Conservation (phyloP, 2,797 vertebrate species). For the Leptodactylus fallax region DNA sequence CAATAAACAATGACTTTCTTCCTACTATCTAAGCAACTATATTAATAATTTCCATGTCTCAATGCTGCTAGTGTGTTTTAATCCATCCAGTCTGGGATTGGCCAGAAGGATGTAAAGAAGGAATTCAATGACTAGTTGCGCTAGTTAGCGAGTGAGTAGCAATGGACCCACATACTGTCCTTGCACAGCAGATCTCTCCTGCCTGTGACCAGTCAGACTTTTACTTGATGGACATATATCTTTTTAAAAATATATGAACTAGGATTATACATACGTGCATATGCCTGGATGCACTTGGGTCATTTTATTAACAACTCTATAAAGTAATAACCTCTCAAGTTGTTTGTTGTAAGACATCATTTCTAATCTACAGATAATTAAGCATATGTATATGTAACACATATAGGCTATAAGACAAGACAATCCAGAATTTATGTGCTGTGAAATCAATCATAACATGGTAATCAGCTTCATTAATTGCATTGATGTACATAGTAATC, state of each 20-base stretch:
- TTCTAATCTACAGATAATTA: constrained; percentile 33
- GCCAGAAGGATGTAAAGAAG: no score
- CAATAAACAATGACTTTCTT: no score
- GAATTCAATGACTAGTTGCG: no score
- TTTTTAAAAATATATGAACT: neutral
- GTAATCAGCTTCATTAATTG: constrained; percentile 58
- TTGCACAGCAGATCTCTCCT: no score
- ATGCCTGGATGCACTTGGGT: neutral
- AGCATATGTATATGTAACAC: constrained; percentile 21
- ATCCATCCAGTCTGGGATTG: no score
- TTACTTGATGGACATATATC: neutral
- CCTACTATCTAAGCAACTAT: no score
- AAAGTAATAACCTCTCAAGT: neutral
- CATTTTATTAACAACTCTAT: neutral
- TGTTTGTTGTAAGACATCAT: neutral
- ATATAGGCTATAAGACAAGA: constrained; percentile 18
- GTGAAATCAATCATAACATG: constrained; percentile 59
- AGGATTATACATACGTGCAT: neutral
- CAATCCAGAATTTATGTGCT: constrained; percentile 52
- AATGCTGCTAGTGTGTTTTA: no score
- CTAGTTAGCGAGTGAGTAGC: no score
- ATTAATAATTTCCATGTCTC: no score
- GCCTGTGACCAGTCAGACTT: neutral
- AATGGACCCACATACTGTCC: no score
- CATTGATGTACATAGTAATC: constrained; percentile 46